Base-by-base conservation (phyloP, 2,888 invertebrate genomes). In the Andrena flavipes region DNA sequence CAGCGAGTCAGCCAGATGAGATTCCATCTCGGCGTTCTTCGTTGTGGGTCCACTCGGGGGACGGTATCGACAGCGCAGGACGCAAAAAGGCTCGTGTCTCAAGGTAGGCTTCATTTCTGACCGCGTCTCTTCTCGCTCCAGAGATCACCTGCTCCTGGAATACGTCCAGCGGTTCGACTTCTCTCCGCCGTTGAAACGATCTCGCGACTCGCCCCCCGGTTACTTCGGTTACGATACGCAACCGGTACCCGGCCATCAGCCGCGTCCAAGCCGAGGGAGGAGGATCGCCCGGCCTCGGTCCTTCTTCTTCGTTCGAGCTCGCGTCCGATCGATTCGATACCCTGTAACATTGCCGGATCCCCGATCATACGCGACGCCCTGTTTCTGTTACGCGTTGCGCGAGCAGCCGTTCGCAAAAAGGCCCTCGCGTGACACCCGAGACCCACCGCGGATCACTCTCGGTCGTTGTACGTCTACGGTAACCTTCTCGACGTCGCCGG, bases 51-150 rank as follows among this genome's bases (percentile, higher is more conserved):
- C 68, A 8, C 29, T 35, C 13, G 7, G 49, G 49, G 54, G 20
- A 51, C 26, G 49, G 62, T 78, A 79, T 82, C 82, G 82, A 67
- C 78, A 51, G 65, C n/a, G 59, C 59, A 62, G 54, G 60, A 2
- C 56, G 65, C 76, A 80, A 87, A 88, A 88, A 88, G 78, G 71
- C 26, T 30, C 49, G 65, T 54, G 71, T 76, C 80, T 88, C 88
- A 88, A 88, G 88, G 88, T 85, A 87, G 88, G 81, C 88, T 87
- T 85, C 84, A 85, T 88, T 88, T 88, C 88, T 88, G 76, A 75
- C 65, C 84, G 77, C 78, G 62, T 67, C 76, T 80, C 60, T 64
- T 77, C 77, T 64, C 67, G 75, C 76, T 29, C 76, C 60, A 69
- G 65, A n/a, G 78, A 86, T 86, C 88, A 84, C 82, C 77, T 67